Evolutionary conservation across 2,113 vertebrate species (phyloP).

Genomic region (Marmota flaviventris): DNA sequence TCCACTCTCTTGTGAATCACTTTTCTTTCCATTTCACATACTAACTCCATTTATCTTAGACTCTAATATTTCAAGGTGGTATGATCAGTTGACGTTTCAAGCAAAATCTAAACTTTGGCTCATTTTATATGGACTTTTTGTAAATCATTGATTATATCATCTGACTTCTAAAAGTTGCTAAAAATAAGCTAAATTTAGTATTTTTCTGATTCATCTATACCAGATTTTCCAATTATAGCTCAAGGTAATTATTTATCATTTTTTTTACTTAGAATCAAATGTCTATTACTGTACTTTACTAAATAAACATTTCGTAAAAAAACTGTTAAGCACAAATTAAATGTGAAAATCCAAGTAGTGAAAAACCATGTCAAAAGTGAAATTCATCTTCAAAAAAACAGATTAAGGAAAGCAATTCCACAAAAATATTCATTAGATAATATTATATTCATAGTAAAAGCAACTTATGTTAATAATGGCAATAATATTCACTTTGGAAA

Average conservation of each 20-base stretch:
- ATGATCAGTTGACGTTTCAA: background rate
- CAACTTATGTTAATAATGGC: background rate
- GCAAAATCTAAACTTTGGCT: background rate
- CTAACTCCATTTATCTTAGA: background rate
- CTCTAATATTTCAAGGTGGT: background rate
- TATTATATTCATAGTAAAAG: background rate
- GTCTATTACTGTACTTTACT: background rate
- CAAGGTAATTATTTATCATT: background rate
- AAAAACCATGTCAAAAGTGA: constrained; percentile 10
- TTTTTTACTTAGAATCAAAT: background rate
- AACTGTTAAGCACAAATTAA: background rate
- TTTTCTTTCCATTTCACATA: background rate
- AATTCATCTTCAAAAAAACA: background rate
- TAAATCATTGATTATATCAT: background rate
- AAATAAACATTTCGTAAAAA: background rate
- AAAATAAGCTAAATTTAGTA: background rate
- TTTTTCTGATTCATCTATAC: background rate
- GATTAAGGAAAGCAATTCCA: background rate
- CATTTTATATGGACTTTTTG: background rate
- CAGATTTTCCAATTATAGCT: background rate
- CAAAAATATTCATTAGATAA: background rate
- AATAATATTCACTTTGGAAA: background rate
- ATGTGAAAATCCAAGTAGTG: background rate
- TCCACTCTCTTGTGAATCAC: background rate
- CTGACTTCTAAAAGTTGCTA: background rate